Evolutionary conservation across 53 echinoderm and acorn worm genomes (phyloP).

Genomic region (Echinarachnius parma): DNA sequence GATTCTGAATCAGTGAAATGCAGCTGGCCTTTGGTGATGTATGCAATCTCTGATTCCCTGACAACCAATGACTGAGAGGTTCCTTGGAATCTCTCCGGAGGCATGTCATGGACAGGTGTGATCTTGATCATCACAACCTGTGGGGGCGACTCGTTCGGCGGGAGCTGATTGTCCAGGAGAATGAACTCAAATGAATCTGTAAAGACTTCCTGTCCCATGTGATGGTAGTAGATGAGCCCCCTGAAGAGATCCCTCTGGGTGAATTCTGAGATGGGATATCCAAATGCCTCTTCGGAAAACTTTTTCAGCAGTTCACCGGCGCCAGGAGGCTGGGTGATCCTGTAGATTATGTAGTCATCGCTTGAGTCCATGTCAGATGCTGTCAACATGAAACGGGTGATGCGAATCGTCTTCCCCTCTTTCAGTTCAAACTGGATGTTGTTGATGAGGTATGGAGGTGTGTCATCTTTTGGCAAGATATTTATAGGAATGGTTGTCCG

Average conservation of each 20-base stretch:
- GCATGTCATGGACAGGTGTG: conserved; percentile 77
- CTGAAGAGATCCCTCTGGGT: conserved; percentile 85
- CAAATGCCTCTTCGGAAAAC: conserved; percentile 72
- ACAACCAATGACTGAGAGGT: conserved; percentile 59
- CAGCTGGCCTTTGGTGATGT: conserved; percentile 73
- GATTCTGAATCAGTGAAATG: conserved; percentile 86
- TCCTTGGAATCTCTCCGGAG: conserved; percentile 50
- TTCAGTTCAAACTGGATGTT: conserved; percentile 81
- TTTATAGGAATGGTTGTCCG: conserved; percentile 88
- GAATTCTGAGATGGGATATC: conserved; percentile 89
- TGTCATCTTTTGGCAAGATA: conserved; percentile 92
- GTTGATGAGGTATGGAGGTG: conserved; percentile 78
- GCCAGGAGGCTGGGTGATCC: conserved; percentile 59
- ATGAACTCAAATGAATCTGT: conserved; percentile 76
- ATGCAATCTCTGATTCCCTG: conserved; percentile 76
- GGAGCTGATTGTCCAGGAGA: conserved; percentile 74
- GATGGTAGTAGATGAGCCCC: conserved; percentile 92
- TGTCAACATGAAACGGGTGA: conserved; percentile 68
- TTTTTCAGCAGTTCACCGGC: conserved; percentile 89
- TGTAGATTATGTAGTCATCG: conserved; percentile 87
- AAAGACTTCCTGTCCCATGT: conserved; percentile 87
- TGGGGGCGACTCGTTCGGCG: conserved; percentile 78
- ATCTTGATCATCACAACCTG: conserved; percentile 73
- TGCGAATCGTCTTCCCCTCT: conserved; percentile 71
- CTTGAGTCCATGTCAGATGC: conserved; percentile 88